phyloP scores from a whole-genome alignment of 2,113 vertebrate species.

The Rhagologus leucostigma region DNA sequence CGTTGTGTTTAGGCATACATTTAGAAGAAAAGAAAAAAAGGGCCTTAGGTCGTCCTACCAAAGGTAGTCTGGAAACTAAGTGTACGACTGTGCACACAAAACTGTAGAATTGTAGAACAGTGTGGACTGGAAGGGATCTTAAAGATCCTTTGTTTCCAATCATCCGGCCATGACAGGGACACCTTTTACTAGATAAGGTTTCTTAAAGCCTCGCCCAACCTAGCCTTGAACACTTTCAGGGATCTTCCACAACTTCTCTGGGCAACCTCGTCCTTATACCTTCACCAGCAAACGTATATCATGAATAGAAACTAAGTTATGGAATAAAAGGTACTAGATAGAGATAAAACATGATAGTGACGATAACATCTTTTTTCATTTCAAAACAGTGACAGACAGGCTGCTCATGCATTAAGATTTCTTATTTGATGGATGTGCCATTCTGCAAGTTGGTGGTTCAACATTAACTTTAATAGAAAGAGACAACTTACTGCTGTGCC shows the following conservation, averaged over 20 bases:
- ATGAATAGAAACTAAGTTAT: neutral
- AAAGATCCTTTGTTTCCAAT: neutral
- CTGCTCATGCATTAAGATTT: neutral
- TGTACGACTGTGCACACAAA: neutral
- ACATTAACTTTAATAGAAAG: conserved; percentile 36
- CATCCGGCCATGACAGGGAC: too few species aligned
- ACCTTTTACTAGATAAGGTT: neutral
- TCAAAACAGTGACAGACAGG: neutral
- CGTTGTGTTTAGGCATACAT: neutral
- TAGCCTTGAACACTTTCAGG: neutral
- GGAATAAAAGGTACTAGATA: neutral
- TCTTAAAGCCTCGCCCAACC: neutral
- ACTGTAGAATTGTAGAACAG: neutral
- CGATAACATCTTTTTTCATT: neutral
- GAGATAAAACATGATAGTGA: neutral
- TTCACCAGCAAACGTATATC: neutral
- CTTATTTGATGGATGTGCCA: neutral
- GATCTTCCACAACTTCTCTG: neutral
- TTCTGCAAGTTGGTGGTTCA: neutral
- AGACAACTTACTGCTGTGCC: conserved; percentile 13
- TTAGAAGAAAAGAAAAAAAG: neutral
- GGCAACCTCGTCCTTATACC: neutral
- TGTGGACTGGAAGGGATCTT: neutral
- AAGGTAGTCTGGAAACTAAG: neutral
- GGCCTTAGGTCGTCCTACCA: neutral